phyloP scores from a whole-genome alignment of 2,113 vertebrate species.

The Takifugu flavidus region DNA sequence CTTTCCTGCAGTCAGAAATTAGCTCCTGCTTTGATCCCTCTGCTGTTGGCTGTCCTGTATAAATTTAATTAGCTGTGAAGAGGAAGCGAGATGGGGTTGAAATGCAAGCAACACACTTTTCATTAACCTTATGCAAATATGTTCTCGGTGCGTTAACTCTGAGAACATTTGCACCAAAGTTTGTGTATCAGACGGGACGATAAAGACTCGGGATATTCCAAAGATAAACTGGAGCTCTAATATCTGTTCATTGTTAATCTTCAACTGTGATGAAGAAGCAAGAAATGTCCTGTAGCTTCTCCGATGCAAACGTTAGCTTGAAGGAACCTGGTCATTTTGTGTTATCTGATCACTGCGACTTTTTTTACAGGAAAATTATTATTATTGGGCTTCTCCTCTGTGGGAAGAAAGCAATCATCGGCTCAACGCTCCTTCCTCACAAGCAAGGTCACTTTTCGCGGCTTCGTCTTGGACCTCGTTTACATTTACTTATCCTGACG shows the following conservation, averaged over 20 bases:
- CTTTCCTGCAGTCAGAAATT: conserved; percentile 20
- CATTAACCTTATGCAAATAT: conserved; percentile 50
- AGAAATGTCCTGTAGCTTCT: too few relatives aligned
- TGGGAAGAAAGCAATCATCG: conserved; percentile 3
- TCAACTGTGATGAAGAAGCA: too few relatives aligned
- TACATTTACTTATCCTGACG: conserved; percentile 43
- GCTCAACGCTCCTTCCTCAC: conserved; percentile 5
- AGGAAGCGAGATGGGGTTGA: conserved; percentile 5
- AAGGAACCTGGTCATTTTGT: not conserved
- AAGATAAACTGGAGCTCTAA: too few relatives aligned
- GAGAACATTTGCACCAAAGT: conserved; percentile 10
- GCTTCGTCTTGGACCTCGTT: conserved; percentile 44
- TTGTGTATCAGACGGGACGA: not conserved
- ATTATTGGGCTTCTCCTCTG: not conserved
- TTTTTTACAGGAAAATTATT: not conserved
- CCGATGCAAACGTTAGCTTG: too few relatives aligned
- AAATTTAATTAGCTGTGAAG: conserved; percentile 34
- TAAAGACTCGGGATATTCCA: too few relatives aligned
- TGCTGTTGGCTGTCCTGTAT: conserved; percentile 26
- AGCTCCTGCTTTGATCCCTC: conserved; percentile 22
- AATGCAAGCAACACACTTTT: conserved; percentile 32
- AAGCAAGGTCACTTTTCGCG: conserved; percentile 44
- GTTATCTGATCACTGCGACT: conserved; percentile 9
- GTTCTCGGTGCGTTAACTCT: conserved; percentile 9
- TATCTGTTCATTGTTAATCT: too few relatives aligned